Conservation (phyloP, 2,888 invertebrate genomes). For the Plutella xylostella region DNA sequence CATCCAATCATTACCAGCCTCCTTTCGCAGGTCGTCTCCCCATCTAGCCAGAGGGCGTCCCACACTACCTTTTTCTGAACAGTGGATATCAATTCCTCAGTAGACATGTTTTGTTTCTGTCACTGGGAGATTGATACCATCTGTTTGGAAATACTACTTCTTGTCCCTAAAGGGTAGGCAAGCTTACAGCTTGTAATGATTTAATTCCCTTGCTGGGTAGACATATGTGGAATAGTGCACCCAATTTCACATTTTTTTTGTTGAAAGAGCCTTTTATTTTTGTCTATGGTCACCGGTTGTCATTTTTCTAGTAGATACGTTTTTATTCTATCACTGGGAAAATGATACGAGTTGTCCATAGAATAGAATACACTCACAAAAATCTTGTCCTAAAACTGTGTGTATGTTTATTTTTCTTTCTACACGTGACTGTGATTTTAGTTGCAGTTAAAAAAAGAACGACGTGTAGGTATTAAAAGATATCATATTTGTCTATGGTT, state of each 20-base stretch:
- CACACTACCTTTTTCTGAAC: neutral
- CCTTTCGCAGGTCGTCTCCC: too few relatives aligned
- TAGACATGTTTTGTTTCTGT: conserved; percentile 11
- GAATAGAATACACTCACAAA: too few relatives aligned
- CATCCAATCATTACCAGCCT: too few relatives aligned
- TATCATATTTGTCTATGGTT: neutral
- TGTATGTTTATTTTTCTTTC: too few relatives aligned
- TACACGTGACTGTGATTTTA: too few relatives aligned
- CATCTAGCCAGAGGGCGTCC: too few relatives aligned
- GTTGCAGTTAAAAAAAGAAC: too few relatives aligned
- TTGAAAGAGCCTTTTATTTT: neutral
- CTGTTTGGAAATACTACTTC: neutral
- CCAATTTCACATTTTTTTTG: neutral
- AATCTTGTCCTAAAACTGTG: too few relatives aligned
- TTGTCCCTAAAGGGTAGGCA: too few relatives aligned
- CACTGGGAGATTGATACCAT: conserved; percentile 9
- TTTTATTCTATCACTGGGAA: conserved; percentile 31
- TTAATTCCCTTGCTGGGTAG: too few relatives aligned
- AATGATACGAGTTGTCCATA: conserved; percentile 17
- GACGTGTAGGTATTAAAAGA: too few relatives aligned
- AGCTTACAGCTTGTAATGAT: too few relatives aligned
- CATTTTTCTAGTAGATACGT: conserved; percentile 19
- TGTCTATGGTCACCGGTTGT: conserved; percentile 3
- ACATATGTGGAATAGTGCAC: neutral
- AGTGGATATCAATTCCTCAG: conserved; percentile 6